A percentile compares a stretch with the other conserved stretches of the same genome.
phyloP scores from a whole-genome alignment of 1,140 invertebrate species.

The Cheumatopsyche charites region DNA sequence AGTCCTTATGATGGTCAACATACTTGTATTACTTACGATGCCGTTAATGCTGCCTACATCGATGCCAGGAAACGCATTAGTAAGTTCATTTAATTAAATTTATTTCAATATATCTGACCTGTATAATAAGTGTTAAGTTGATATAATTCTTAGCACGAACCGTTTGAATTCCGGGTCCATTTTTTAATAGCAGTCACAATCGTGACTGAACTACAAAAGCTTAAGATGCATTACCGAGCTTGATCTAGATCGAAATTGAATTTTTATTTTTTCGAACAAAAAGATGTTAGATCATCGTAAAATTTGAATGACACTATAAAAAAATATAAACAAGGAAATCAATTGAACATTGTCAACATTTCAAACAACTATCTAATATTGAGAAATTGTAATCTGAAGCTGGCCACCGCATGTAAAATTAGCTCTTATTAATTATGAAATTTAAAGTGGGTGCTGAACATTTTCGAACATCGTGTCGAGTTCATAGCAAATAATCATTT shows the following conservation, averaged over 20 bases:
- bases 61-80: constrained; percentile 85
- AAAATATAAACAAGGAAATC: too few species aligned
- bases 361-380: too few species aligned
- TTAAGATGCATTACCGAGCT: neutral
- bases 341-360: too few species aligned
- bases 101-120: neutral
- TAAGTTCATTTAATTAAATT: constrained; percentile 52
- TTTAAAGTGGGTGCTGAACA: too few species aligned
- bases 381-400: neutral
- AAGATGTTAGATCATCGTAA: neutral
- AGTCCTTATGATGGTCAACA: constrained; percentile 73
- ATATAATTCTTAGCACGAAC: constrained; percentile 4
- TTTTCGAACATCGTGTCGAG: too few species aligned
- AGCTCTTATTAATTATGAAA: too few species aligned
- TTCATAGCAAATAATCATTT: too few species aligned
- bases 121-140: neutral
- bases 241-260: neutral
- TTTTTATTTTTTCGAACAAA: neutral
- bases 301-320: neutral
- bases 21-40: constrained; percentile 90
- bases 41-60: constrained; percentile 86
- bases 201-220: constrained; percentile 3
- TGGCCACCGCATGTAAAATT: too few species aligned
- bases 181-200: constrained; percentile 4
- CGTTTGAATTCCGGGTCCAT: constrained; percentile 7